A percentile compares a stretch with the other conserved stretches of the same genome.
Conservation (phyloP, 2,797 vertebrate genomes). For the Amazonetta brasiliensis region DNA sequence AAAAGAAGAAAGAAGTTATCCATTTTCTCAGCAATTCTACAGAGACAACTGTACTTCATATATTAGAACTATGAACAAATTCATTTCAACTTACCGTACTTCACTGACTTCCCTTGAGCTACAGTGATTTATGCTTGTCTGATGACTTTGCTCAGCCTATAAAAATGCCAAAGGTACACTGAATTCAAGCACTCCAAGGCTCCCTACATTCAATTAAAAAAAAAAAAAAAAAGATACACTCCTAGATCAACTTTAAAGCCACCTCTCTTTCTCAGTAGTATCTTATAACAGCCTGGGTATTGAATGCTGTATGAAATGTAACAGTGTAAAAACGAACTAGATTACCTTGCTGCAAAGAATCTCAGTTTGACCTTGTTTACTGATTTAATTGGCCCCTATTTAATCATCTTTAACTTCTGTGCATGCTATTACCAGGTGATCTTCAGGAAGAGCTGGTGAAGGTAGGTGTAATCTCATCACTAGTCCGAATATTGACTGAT, state of each 20-base stretch:
- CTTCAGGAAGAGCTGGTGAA: slow-evolving; percentile 89
- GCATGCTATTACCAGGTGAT: slow-evolving; percentile 72
- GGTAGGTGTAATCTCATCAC: slow-evolving; percentile 85
- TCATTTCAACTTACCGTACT: background rate
- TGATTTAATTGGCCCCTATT: background rate
- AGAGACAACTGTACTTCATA: background rate
- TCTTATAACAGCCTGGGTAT: background rate
- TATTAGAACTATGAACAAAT: background rate
- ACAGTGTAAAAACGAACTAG: background rate
- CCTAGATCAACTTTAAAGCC: background rate
- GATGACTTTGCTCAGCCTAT: background rate
- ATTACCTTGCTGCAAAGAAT: background rate
- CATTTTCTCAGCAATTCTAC: background rate
- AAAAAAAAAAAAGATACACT: too few relatives aligned
- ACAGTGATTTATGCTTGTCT: background rate
- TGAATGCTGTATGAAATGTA: background rate
- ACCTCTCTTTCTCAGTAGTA: background rate
- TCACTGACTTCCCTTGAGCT: background rate
- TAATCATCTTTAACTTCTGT: background rate
- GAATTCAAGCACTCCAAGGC: background rate
- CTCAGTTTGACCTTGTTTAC: background rate
- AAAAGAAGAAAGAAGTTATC: background rate
- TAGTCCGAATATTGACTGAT: slow-evolving; percentile 86
- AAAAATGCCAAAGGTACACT: background rate
- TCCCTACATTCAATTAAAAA: background rate